These are phyloP conservation scores for Rhadina sibilatrix DNA, from an alignment of 2,113 vertebrate species.

Conservation along the genomic window DNA sequence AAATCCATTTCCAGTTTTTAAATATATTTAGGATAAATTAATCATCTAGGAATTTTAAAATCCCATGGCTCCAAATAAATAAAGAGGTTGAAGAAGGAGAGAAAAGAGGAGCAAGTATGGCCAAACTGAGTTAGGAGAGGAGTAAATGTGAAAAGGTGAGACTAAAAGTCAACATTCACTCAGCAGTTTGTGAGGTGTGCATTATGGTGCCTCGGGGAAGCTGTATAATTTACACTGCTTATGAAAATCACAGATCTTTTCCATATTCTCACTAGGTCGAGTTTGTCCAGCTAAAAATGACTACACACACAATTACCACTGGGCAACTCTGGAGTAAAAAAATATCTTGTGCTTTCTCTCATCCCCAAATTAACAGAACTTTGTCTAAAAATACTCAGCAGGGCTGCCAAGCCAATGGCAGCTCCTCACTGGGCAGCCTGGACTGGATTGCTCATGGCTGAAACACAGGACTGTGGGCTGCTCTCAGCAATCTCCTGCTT, in stretches of 20 bases:
- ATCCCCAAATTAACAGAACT: neutral
- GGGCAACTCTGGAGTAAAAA: neutral
- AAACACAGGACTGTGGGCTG: neutral
- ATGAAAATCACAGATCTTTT: neutral
- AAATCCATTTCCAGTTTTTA: neutral
- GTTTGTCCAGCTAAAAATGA: neutral
- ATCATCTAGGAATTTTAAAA: neutral
- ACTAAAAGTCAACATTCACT: neutral
- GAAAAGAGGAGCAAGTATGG: neutral
- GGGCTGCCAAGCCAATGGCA: neutral
- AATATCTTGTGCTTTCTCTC: neutral
- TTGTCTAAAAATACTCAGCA: neutral
- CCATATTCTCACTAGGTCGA: rapidly evolving
- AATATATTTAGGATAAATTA: neutral
- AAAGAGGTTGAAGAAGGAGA: neutral
- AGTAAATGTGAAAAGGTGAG: neutral
- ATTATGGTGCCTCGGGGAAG: neutral
- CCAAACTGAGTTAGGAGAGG: neutral
- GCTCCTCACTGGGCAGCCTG: neutral
- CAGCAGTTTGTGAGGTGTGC: neutral
- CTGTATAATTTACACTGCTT: neutral
- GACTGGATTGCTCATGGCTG: neutral
- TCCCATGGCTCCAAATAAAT: neutral
- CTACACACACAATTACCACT: neutral
- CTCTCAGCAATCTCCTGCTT: neutral